Percentiles rank a stretch among this genome's conserved stretches.
Evolutionary conservation across 1,140 invertebrate genomes (phyloP).

Genomic region (Cotesia typhae): DNA sequence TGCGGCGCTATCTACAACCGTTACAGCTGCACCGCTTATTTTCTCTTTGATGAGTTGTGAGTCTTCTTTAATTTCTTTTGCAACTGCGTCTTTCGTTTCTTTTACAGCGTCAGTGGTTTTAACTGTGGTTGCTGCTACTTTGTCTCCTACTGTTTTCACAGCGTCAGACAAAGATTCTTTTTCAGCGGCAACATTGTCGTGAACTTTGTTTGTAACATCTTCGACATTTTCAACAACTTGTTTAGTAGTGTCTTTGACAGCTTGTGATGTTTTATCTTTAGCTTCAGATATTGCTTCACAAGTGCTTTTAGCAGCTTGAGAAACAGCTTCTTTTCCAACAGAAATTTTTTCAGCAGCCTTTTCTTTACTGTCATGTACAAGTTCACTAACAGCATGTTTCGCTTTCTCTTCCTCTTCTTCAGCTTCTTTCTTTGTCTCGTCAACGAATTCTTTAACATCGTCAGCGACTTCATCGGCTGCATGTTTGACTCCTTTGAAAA

Average conservation of each 20-base stretch:
- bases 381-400: slow-evolving; percentile 1
- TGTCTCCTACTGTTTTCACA: too few relatives aligned
- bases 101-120: neutral
- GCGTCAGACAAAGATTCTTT: neutral
- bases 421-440: slow-evolving; percentile 25
- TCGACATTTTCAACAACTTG: slow-evolving; percentile 49
- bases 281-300: slow-evolving; percentile 37
- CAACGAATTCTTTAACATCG: slow-evolving; percentile 33
- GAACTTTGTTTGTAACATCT: slow-evolving; percentile 45
- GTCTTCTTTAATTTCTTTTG: neutral
- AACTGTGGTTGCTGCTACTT: neutral
- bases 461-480: slow-evolving; percentile 32
- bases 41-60: too few relatives aligned
- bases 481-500: slow-evolving; percentile 43
- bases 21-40: too few relatives aligned
- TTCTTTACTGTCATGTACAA: slow-evolving; percentile 31
- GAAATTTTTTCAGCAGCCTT: slow-evolving; percentile 55
- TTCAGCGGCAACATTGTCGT: slow-evolving; percentile 8
- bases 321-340: slow-evolving; percentile 42
- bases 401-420: slow-evolving; percentile 17
- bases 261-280: neutral
- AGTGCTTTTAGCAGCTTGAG: slow-evolving; percentile 39
- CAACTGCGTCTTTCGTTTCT: neutral
- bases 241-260: slow-evolving; percentile 39
- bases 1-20: slow-evolving; percentile 16